Conservation (phyloP, 2,113 vertebrate genomes). For the Ciconia boyciana region DNA sequence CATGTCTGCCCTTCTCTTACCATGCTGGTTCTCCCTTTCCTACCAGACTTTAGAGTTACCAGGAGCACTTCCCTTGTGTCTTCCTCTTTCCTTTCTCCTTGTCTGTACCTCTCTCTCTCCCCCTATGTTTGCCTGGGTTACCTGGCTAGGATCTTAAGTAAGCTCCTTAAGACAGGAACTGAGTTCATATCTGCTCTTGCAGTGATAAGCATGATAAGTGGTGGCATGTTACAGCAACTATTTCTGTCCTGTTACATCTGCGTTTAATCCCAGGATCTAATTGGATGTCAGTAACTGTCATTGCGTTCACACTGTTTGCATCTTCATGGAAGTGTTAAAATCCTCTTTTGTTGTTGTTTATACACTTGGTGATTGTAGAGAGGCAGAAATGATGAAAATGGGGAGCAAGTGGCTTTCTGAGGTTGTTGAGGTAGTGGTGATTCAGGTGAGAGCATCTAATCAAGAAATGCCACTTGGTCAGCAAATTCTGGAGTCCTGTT, state of each 20-base stretch:
- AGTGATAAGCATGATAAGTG: neutral
- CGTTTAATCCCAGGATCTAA: neutral
- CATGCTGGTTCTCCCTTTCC: neutral
- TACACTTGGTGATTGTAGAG: neutral
- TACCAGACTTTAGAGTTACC: neutral
- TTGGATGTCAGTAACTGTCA: neutral
- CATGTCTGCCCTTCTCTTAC: neutral
- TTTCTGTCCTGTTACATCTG: neutral
- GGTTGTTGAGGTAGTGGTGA: slow-evolving; percentile 4
- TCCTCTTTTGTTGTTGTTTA: slow-evolving; percentile 29
- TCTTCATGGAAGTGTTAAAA: slow-evolving; percentile 31
- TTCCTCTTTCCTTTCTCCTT: neutral
- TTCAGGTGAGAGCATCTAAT: slow-evolving; percentile 7
- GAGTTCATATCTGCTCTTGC: neutral
- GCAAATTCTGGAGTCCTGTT: neutral
- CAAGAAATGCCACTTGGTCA: slow-evolving; percentile 8
- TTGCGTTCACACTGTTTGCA: neutral
- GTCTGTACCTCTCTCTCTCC: neutral
- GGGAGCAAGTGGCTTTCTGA: neutral
- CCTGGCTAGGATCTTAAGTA: neutral
- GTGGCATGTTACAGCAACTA: neutral
- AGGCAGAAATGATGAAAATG: neutral
- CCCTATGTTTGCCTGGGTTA: neutral
- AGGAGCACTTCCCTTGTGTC: neutral
- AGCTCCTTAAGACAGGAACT: neutral